phyloP scores from a whole-genome alignment of 2,888 invertebrate species.

The Alloscopus bannaensis region DNA sequence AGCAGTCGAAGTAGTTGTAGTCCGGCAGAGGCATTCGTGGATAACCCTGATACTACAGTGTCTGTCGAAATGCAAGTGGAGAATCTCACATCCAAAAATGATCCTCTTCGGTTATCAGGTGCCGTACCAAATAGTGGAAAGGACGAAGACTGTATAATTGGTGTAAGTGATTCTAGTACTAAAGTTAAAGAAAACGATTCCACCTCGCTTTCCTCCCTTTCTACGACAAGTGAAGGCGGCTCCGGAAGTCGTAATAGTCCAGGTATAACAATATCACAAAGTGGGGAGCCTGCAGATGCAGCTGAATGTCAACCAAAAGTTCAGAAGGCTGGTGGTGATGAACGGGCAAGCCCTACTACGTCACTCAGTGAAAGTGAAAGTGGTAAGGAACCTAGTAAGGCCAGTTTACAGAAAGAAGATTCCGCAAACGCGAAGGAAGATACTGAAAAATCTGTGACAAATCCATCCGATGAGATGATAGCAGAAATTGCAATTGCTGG shows the following conservation, averaged over 20 bases:
- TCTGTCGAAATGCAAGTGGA: conserved; percentile 52
- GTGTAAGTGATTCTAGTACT: conserved; percentile 47
- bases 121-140: conserved; percentile 40
- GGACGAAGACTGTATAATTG: conserved; percentile 61
- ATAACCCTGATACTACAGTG: conserved; percentile 35
- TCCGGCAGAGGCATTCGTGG: conserved; percentile 57
- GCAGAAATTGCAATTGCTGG: conserved; percentile 9
- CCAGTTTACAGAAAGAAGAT: conserved; percentile 24
- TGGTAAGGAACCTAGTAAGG: conserved; percentile 41
- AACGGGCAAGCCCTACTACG: conserved; percentile 28
- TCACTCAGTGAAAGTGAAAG: conserved; percentile 49
- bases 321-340: conserved; percentile 27
- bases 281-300: conserved; percentile 6
- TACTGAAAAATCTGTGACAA: background rate
- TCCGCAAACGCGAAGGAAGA: conserved; percentile 6
- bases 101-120: conserved; percentile 24
- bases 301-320: conserved; percentile 1
- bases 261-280: conserved; percentile 26
- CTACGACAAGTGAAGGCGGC: conserved; percentile 48
- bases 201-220: conserved; percentile 50
- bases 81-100: conserved; percentile 44
- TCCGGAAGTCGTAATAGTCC: conserved; percentile 50
- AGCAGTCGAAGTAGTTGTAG: conserved; percentile 67
- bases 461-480: conserved; percentile 7
- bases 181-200: conserved; percentile 54